Base-by-base conservation (phyloP, 2,797 vertebrate species). In the Intellagama lesueurii region DNA sequence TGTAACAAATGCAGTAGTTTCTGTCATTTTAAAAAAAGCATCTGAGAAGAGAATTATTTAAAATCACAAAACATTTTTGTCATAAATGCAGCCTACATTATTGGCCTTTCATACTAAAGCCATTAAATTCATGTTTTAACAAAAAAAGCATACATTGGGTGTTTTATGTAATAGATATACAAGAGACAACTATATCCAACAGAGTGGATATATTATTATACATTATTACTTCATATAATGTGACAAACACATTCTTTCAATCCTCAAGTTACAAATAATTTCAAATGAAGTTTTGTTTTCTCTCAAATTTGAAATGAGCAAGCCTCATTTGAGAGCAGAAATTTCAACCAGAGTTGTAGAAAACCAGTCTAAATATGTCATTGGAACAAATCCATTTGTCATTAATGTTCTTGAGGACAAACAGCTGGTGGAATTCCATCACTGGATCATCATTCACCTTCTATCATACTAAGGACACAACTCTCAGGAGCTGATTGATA, bases 401-500 rank as follows among this genome's bases (percentile, higher is more conserved):
- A 78, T 96, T 96, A 66, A 95, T 90, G 40, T 91, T 95, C 94
- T 97, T 98, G 94, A 97, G 94, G 95, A 97, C 92, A 91, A 98
- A 98, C 81, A 97, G 95, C 90, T 97, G 97, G 87, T 98, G 97
- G 90, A 97, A 98, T 76, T 96, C 97, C 96, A 98, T 97, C 40
- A 97, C 97, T 78, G 94, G 97, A 92, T 98, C 97, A 1, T 97
- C 95, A 92, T 97, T 96, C 49, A 95, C 96, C 96, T 98, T 97
- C 97, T 79, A 97, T 96, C 97, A 96, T 97, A 93, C 96, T 97
- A 91, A 97, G 94, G 89, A 97, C 96, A 88, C 96, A 97, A 88
- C 94, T 96, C 87, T 97, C 97, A 83, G 97, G 88, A 26, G 97
- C 97, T 11, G 97, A 97, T 24, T 98, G 97, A 90, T 95, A 96